A percentile compares a stretch with the other conserved stretches of the same genome.
These are phyloP conservation scores for Nannospalax galili DNA, from an alignment of 2,113 vertebrate species.

Conservation along the genomic window DNA sequence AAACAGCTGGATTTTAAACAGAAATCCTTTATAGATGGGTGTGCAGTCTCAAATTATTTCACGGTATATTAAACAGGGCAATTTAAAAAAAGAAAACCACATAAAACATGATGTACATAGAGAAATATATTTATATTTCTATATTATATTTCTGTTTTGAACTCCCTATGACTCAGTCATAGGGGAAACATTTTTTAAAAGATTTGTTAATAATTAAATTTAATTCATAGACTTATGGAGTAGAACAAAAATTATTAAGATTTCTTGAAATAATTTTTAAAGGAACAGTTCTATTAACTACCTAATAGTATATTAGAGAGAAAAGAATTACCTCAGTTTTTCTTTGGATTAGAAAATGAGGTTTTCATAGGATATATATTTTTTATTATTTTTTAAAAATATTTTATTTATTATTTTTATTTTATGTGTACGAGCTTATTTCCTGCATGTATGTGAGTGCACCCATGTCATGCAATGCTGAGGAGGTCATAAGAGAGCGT, in stretches of 20 bases:
- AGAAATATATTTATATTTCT: not conserved
- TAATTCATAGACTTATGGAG: slow-evolving; percentile 53
- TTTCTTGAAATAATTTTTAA: slow-evolving; percentile 33
- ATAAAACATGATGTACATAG: not conserved
- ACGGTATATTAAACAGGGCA: slow-evolving; percentile 29
- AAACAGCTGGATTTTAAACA: slow-evolving; percentile 53
- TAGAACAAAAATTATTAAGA: slow-evolving; percentile 60
- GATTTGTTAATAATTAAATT: not conserved
- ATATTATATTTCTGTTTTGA: not conserved
- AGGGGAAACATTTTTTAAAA: slow-evolving; percentile 40
- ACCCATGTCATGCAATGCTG: too few relatives aligned
- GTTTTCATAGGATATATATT: slow-evolving; percentile 37
- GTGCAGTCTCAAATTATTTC: slow-evolving; percentile 29
- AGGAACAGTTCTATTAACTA: slow-evolving; percentile 33
- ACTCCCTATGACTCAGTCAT: not conserved
- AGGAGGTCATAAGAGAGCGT: too few relatives aligned
- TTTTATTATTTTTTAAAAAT: too few relatives aligned
- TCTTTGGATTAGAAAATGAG: slow-evolving; percentile 42
- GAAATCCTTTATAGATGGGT: slow-evolving; percentile 35
- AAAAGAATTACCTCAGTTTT: slow-evolving; percentile 37
- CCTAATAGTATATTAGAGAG: slow-evolving; percentile 4
- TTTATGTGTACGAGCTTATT: too few relatives aligned
- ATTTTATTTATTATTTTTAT: too few relatives aligned
- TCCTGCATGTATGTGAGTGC: too few relatives aligned
- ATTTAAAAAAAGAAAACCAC: slow-evolving; percentile 22